These are phyloP conservation scores for Phasia obesa DNA, from an alignment of 2,888 invertebrate genomes.

Conservation along the genomic window DNA sequence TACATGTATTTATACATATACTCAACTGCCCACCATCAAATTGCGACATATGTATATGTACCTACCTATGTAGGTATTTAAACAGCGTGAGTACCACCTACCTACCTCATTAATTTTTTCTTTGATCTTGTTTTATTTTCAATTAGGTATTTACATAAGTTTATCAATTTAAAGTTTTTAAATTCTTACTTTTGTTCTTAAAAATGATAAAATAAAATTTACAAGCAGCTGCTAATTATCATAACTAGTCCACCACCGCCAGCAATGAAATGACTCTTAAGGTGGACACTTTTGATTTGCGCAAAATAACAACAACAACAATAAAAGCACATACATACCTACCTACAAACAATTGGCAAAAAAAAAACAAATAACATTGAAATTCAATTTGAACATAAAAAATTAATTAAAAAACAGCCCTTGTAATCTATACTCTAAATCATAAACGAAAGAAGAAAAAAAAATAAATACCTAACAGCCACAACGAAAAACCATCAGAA, in stretches of 20 bases:
- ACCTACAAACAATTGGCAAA: conserved; percentile 4
- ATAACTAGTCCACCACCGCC: conserved; percentile 58
- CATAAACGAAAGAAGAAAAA: not conserved
- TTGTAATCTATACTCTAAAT: conserved; percentile 57
- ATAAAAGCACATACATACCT: not conserved
- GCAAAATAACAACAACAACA: conserved; percentile 9
- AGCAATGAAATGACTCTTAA: conserved; percentile 29
- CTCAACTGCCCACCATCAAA: too few relatives aligned
- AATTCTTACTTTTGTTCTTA: conserved; percentile 8
- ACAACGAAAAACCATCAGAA: conserved; percentile 66
- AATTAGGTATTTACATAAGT: too few relatives aligned
- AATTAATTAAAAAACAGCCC: conserved; percentile 65
- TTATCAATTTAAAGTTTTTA: not conserved
- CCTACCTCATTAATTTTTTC: not conserved
- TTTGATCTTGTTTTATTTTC: not conserved
- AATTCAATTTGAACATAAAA: conserved; percentile 59
- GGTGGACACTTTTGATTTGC: conserved; percentile 65
- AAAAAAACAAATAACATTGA: conserved; percentile 45
- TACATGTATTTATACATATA: too few relatives aligned
- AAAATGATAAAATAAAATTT: too few relatives aligned
- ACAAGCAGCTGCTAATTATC: conserved; percentile 62
- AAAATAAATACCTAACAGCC: conserved; percentile 26
- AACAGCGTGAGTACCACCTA: too few relatives aligned
- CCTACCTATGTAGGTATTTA: too few relatives aligned
- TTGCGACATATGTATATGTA: too few relatives aligned